Conservation (phyloP, 2,888 invertebrate species). For the Pediacus dermestoides region DNA sequence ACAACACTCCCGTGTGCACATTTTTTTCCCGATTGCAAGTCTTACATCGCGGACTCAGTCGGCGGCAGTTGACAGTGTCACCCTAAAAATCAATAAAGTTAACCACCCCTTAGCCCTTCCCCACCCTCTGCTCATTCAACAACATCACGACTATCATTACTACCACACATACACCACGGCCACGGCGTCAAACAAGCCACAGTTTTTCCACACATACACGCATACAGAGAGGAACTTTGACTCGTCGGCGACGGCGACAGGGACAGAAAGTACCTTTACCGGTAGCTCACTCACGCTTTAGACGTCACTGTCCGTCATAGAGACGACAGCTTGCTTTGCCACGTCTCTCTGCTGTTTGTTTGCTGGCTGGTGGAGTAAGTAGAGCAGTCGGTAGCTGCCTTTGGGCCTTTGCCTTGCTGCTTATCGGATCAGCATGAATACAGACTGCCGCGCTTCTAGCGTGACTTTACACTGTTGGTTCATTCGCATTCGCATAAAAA, state of each 20-base stretch:
- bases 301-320: slow-evolving; percentile 1
- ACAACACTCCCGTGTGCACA: slow-evolving; percentile 40
- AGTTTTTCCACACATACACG: slow-evolving; percentile 20
- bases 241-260: no score
- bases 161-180: no score
- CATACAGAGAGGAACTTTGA: no score
- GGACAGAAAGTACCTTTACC: slow-evolving; percentile 8
- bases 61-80: slow-evolving; percentile 62
- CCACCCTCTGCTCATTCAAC: slow-evolving; percentile 49
- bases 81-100: slow-evolving; percentile 65
- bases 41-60: slow-evolving; percentile 53
- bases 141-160: slow-evolving; percentile 46
- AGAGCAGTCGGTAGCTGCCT: slow-evolving; percentile 35
- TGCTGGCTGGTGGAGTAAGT: no score
- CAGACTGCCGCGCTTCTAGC: slow-evolving; percentile 28
- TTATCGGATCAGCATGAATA: background rate
- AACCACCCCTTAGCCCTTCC: slow-evolving; percentile 52
- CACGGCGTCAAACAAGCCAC: no score
- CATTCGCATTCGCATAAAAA: slow-evolving; percentile 46
- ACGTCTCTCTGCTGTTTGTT: no score
- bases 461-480: slow-evolving; percentile 43
- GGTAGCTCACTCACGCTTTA: slow-evolving; percentile 6
- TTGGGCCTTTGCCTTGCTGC: background rate
- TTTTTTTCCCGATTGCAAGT: slow-evolving; percentile 53
- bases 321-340: slow-evolving; percentile 9